These are phyloP conservation scores for Toxonevra muliebris DNA, from an alignment of 2,888 invertebrate species.

Conservation along the genomic window DNA sequence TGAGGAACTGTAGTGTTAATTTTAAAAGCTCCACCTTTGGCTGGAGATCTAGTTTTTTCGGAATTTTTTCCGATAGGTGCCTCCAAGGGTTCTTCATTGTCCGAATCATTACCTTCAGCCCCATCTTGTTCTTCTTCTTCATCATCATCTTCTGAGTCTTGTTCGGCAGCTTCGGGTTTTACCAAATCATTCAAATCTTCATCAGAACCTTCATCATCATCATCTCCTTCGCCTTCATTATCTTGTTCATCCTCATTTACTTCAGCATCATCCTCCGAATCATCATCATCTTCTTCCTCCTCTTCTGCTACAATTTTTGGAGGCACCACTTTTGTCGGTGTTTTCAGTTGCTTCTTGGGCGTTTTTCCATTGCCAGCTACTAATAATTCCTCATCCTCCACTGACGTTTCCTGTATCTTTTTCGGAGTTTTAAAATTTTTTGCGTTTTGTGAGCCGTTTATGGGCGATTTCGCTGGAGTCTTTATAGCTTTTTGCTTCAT, in stretches of 20 bases:
- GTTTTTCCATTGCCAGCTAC: slow-evolving; percentile 24
- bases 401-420: slow-evolving; percentile 24
- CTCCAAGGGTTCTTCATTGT: slow-evolving; percentile 48
- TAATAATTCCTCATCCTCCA: slow-evolving; percentile 19
- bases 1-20: slow-evolving; percentile 40
- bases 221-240: slow-evolving; percentile 32
- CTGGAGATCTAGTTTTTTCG: neutral
- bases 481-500: slow-evolving; percentile 49
- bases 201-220: slow-evolving; percentile 32
- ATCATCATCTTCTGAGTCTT: slow-evolving; percentile 27
- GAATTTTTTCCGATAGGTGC: slow-evolving; percentile 40
- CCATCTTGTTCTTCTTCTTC: slow-evolving; percentile 38
- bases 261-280: slow-evolving; percentile 42
- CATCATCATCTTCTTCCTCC: slow-evolving; percentile 38
- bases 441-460: slow-evolving; percentile 32
- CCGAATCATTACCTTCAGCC: slow-evolving; percentile 38
- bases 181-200: slow-evolving; percentile 21
- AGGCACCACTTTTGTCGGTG: slow-evolving; percentile 32
- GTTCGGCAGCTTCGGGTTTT: slow-evolving; percentile 22
- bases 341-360: slow-evolving; percentile 30
- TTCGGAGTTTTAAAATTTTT: slow-evolving; percentile 34
- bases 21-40: slow-evolving; percentile 44
- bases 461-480: slow-evolving; percentile 30
- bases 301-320: slow-evolving; percentile 23
- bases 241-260: slow-evolving; percentile 34